Conservation (phyloP, 2,888 invertebrate species). For the Brachypalpus laphriformis region DNA sequence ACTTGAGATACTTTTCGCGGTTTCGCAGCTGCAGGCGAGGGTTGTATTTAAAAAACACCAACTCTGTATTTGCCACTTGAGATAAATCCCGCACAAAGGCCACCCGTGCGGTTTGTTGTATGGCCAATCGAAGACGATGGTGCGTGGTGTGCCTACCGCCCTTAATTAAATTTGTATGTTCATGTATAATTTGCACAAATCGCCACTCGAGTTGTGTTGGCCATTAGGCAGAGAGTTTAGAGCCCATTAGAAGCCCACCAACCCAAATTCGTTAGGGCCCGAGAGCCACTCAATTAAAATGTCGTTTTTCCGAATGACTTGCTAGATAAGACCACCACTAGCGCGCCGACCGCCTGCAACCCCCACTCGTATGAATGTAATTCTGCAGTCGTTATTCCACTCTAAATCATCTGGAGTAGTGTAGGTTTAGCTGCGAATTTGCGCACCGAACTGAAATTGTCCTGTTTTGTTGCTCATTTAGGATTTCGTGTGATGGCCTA, state of each 20-base stretch:
- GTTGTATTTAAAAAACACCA: constrained; percentile 8
- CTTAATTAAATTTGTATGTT: constrained; percentile 51
- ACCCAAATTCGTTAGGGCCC: constrained; percentile 64
- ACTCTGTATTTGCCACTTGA: constrained; percentile 40
- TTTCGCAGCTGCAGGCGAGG: constrained; percentile 44
- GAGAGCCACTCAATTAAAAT: constrained; percentile 78
- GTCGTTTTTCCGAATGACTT: constrained; percentile 83
- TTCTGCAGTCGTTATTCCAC: constrained; percentile 71
- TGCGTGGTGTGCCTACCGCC: constrained; percentile 21
- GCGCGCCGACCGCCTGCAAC: neutral
- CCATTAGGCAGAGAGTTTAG: constrained; percentile 56
- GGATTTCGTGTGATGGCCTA: constrained; percentile 53
- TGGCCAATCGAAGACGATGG: constrained; percentile 64
- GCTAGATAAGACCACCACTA: constrained; percentile 76
- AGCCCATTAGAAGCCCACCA: constrained; percentile 44
- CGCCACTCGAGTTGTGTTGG: constrained; percentile 57
- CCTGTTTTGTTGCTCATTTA: constrained; percentile 74
- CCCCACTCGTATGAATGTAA: constrained; percentile 64
- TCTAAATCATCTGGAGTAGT: constrained; percentile 63
- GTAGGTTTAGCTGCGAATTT: constrained; percentile 61
- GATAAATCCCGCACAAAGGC: constrained; percentile 58
- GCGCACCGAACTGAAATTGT: constrained; percentile 68
- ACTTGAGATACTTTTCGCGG: constrained; percentile 1
- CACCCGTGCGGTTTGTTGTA: constrained; percentile 72
- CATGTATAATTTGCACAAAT: constrained; percentile 58